Conservation (phyloP, 2,797 vertebrate species). For the Aythya fuligula region DNA sequence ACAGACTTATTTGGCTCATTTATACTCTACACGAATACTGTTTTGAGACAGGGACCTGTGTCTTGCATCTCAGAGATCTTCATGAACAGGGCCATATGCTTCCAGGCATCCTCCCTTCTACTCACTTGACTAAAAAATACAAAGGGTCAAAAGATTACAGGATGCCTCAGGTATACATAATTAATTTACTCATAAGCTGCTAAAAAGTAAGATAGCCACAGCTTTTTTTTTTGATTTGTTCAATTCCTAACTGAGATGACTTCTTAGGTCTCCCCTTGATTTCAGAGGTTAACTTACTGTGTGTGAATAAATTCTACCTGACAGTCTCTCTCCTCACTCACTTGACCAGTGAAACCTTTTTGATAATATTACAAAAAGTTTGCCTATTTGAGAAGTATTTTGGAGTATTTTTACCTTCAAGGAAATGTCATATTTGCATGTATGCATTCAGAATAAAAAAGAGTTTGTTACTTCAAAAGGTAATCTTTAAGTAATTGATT, state of each 20-base stretch:
- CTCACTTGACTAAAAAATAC: not conserved
- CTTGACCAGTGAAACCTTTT: conserved; percentile 41
- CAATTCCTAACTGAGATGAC: not conserved
- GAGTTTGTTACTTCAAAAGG: not conserved
- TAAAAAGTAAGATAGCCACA: not conserved
- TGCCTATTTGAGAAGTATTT: not conserved
- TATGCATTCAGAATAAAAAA: not conserved
- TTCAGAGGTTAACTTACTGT: conserved; percentile 57
- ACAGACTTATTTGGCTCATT: conserved; percentile 25
- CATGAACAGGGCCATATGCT: not conserved
- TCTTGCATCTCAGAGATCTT: not conserved
- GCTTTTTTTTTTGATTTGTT: not conserved
- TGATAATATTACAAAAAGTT: conserved; percentile 59
- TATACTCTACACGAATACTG: conserved; percentile 15
- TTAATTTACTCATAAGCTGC: not conserved
- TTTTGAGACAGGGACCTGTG: not conserved
- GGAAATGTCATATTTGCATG: not conserved
- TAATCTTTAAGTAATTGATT: not conserved
- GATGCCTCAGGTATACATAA: not conserved
- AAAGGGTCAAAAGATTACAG: not conserved
- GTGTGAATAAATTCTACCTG: conserved; percentile 65
- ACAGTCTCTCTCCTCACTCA: conserved; percentile 57
- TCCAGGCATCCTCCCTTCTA: not conserved
- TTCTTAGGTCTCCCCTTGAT: conserved; percentile 45
- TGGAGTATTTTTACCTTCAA: not conserved